A percentile compares a stretch with the other conserved stretches of the same genome.
Evolutionary conservation across 1,140 invertebrate species (phyloP).

Genomic region (Cephus cinctus): DNA sequence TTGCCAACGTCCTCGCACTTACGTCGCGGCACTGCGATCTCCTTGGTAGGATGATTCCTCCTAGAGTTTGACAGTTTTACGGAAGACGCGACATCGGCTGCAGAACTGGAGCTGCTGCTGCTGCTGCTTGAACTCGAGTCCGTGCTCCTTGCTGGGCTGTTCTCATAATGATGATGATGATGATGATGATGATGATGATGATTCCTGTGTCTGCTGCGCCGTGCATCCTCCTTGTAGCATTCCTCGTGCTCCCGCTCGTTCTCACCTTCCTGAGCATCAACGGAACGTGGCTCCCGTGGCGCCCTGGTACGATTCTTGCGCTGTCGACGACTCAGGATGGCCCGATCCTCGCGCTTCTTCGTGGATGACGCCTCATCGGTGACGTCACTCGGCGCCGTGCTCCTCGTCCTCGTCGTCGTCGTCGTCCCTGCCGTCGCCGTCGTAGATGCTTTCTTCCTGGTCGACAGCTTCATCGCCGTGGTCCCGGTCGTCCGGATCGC

Average conservation of each 20-base stretch:
- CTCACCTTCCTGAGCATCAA: conserved; percentile 20
- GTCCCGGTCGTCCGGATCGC: neutral
- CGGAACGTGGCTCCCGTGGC: conserved; percentile 37
- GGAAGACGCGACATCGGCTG: too few relatives aligned
- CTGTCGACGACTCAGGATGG: conserved; percentile 43
- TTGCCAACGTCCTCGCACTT: too few relatives aligned
- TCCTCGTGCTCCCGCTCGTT: conserved; percentile 17
- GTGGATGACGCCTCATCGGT: conserved; percentile 3
- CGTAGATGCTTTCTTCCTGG: conserved; percentile 10
- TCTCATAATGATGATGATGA: neutral
- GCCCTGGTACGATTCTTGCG: conserved; percentile 49
- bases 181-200: neutral
- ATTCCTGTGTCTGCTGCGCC: neutral
- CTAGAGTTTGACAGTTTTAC: too few relatives aligned
- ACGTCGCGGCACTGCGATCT: too few relatives aligned
- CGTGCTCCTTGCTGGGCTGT: conserved; percentile 12
- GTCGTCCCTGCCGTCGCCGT: conserved; percentile 32
- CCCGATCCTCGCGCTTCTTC: conserved; percentile 20
- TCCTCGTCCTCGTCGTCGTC: conserved; percentile 17
- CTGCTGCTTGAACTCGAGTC: conserved; percentile 6
- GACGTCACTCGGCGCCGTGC: conserved; percentile 5
- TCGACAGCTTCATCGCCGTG: conserved; percentile 18
- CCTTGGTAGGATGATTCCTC: too few relatives aligned
- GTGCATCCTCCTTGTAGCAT: neutral
- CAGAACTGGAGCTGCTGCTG: neutral